Percentiles rank a stretch among this genome's conserved stretches.
Conservation (phyloP, 2,888 invertebrate species). For the Oscheius sp. region DNA sequence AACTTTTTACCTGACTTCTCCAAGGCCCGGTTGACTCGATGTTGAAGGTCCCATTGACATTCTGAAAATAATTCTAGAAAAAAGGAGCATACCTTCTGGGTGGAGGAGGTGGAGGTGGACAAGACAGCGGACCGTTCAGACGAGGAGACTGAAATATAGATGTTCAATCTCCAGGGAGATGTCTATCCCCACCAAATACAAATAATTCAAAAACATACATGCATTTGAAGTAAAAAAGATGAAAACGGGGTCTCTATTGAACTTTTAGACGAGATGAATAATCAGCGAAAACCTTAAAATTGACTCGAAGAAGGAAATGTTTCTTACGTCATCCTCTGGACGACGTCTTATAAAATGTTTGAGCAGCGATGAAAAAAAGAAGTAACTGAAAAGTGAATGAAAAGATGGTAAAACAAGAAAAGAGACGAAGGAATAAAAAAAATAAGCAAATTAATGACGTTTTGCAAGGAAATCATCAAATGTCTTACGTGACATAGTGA, state of each 20-base stretch:
- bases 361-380: neutral
- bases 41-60: neutral
- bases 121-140: neutral
- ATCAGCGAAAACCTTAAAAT: neutral
- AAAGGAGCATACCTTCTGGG: slow-evolving; percentile 13
- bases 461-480: no score
- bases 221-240: slow-evolving; percentile 16
- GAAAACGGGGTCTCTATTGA: slow-evolving; percentile 5
- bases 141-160: slow-evolving; percentile 23
- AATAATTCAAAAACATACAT: neutral
- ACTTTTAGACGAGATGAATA: slow-evolving; percentile 8
- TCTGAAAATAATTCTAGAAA: slow-evolving; percentile 8
- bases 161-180: neutral
- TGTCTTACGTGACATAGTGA: no score
- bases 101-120: slow-evolving; percentile 28
- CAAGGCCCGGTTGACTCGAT: neutral
- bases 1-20: neutral
- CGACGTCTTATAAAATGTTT: neutral
- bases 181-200: neutral
- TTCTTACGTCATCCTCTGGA: slow-evolving; percentile 10
- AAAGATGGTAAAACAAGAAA: neutral
- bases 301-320: neutral
- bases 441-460: no score
- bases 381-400: neutral
- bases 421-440: neutral